A percentile compares a stretch with the other conserved stretches of the same genome.
Evolutionary conservation across 2,888 invertebrate species (phyloP).

Genomic region (Drosophila borborema): DNA sequence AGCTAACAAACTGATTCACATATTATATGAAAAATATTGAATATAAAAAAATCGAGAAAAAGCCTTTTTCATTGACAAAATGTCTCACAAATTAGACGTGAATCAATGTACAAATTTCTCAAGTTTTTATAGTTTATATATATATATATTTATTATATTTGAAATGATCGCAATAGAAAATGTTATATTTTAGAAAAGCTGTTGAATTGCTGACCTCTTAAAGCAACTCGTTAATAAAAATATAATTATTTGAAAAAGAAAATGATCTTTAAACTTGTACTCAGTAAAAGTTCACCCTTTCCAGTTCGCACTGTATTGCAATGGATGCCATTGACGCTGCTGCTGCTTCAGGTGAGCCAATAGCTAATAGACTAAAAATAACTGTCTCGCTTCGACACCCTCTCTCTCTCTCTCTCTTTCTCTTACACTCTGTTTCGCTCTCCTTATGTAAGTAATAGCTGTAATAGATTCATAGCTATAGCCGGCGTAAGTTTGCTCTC

Average conservation of each 20-base stretch:
- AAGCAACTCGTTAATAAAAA: neutral
- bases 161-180: no score
- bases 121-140: no score
- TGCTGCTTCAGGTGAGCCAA: slow-evolving; percentile 32
- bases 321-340: slow-evolving; percentile 22
- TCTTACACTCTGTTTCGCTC: neutral
- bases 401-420: neutral
- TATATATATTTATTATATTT: no score
- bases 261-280: neutral
- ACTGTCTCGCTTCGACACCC: neutral
- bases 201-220: neutral
- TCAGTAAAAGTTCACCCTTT: neutral
- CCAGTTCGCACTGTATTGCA: slow-evolving; percentile 17
- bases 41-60: no score
- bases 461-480: slow-evolving; percentile 28
- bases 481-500: slow-evolving; percentile 16
- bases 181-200: no score
- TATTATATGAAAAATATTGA: no score
- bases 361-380: slow-evolving; percentile 5
- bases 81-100: no score
- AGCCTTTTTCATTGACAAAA: no score
- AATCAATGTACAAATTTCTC: no score
- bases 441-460: slow-evolving; percentile 22
- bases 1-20: no score
- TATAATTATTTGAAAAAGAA: neutral